Base-by-base conservation (phyloP, 2,888 invertebrate genomes). In the Serrognathus titanus region DNA sequence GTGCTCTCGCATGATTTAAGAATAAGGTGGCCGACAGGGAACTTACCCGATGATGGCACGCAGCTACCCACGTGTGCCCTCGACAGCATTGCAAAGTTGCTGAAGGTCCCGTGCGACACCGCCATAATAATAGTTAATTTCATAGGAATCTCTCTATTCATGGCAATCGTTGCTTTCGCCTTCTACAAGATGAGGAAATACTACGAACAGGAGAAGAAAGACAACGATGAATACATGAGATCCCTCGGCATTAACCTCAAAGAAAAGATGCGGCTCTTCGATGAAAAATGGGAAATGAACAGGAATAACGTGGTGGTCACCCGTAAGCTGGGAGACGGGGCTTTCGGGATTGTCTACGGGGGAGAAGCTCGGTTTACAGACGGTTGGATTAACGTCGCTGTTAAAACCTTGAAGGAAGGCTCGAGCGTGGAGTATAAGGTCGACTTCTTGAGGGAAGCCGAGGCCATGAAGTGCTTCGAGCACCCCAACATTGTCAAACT, bases 381-480 rank as follows among this genome's bases (percentile, higher is more conserved):
- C 59, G 89, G 87, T 45, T 94, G 94, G 94, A 83, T 86, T 5
- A 89, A 91, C 0, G 91, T 93, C 9, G 93, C 93, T 9, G 92
- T 95, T 0, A 96, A 96, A 76, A 94, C 94, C 0, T 80, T 95
- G 2, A 94, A 94, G 76, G 81, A 87, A 38, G 92, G 92, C 3
- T 90, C 92, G 1, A 83, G 84, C 7, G 86, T 88, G 1, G 94
- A 94, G 65, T 92, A 93, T 71, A 94, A 94, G 73, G 79, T 94
- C 16, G 94, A 96, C 75, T 96, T 96, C 71, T 80, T 96, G 39
- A 89, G 92, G 51, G 96, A 96, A 76, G 94, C 95, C 1, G 94
- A 95, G 74, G 89, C 93, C 16, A 96, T 96, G 95, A 95, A 95
- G 73, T 83, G 91, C 47, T 94, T 96, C 75, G 89, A 92, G 54